Evolutionary conservation across 1,140 invertebrate genomes (phyloP).

Genomic region (Pseudomyrmex sp.): DNA sequence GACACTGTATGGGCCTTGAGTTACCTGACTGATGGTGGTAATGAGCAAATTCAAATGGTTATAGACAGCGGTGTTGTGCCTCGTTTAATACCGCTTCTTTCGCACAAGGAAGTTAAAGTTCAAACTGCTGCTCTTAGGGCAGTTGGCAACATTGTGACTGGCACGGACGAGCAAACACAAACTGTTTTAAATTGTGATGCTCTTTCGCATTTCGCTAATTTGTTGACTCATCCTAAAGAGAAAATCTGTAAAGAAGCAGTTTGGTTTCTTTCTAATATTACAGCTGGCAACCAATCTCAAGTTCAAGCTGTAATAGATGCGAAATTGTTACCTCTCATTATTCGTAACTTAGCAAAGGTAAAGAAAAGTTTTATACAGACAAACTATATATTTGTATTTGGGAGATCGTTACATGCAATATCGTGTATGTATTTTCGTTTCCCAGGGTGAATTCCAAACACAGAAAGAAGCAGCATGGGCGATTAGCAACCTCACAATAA

Average conservation of each 20-base stretch:
- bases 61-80: slow-evolving; percentile 98
- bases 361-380: slow-evolving; percentile 55
- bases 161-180: slow-evolving; percentile 99
- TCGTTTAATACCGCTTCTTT: slow-evolving; percentile 96
- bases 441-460: slow-evolving; percentile 98
- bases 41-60: slow-evolving; percentile 99
- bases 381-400: slow-evolving; percentile 32
- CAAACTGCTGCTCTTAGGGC: slow-evolving; percentile 98
- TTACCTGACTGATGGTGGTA: slow-evolving; percentile 99
- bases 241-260: slow-evolving; percentile 97
- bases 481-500: slow-evolving; percentile 99
- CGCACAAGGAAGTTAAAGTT: slow-evolving; percentile 98
- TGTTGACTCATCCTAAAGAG: slow-evolving; percentile 95
- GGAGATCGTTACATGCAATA: not conserved
- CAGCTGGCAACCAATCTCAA: slow-evolving; percentile 98
- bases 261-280: slow-evolving; percentile 99
- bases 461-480: slow-evolving; percentile 99
- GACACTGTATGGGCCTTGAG: slow-evolving; percentile 99
- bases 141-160: slow-evolving; percentile 99
- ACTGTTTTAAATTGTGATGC: slow-evolving; percentile 89
- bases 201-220: slow-evolving; percentile 94
- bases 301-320: slow-evolving; percentile 99
- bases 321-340: slow-evolving; percentile 96
- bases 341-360: slow-evolving; percentile 93
- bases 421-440: slow-evolving; percentile 59